Percentiles rank a stretch among this genome's conserved stretches.
Conservation (phyloP, 2,888 invertebrate genomes). For the Zygogramma bicolorata region DNA sequence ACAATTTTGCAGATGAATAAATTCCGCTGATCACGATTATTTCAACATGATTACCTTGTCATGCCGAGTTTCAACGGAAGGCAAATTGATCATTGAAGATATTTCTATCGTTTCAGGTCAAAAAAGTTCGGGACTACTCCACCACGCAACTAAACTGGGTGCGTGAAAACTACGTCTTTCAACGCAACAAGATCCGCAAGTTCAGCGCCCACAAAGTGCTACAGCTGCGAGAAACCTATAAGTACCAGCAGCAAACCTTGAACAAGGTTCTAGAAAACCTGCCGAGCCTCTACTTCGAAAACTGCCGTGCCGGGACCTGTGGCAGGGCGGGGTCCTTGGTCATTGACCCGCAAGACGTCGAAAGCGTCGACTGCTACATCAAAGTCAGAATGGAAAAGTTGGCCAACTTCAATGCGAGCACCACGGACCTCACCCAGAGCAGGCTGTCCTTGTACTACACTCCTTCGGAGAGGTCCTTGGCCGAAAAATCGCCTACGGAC, state of each 20-base stretch:
- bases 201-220: slow-evolving; percentile 94
- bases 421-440: slow-evolving; percentile 72
- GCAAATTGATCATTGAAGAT: neutral
- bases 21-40: no score
- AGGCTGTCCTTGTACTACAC: slow-evolving; percentile 85
- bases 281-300: slow-evolving; percentile 91
- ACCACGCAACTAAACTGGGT: slow-evolving; percentile 93
- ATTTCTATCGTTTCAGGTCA: slow-evolving; percentile 77
- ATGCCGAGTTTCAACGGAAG: no score
- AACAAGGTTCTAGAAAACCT: slow-evolving; percentile 94
- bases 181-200: slow-evolving; percentile 92
- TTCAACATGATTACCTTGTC: no score
- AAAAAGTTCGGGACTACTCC: slow-evolving; percentile 92
- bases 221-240: slow-evolving; percentile 91
- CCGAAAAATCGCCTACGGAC: slow-evolving; percentile 68
- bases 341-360: slow-evolving; percentile 75
- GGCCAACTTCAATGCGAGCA: slow-evolving; percentile 67
- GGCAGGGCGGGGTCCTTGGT: slow-evolving; percentile 81
- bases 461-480: slow-evolving; percentile 78
- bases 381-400: slow-evolving; percentile 76
- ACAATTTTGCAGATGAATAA: no score
- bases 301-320: slow-evolving; percentile 88
- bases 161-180: slow-evolving; percentile 95
- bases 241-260: slow-evolving; percentile 94
- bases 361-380: slow-evolving; percentile 77